phyloP scores from a whole-genome alignment of 2,797 vertebrate species.

The Enteromius radiatus region DNA sequence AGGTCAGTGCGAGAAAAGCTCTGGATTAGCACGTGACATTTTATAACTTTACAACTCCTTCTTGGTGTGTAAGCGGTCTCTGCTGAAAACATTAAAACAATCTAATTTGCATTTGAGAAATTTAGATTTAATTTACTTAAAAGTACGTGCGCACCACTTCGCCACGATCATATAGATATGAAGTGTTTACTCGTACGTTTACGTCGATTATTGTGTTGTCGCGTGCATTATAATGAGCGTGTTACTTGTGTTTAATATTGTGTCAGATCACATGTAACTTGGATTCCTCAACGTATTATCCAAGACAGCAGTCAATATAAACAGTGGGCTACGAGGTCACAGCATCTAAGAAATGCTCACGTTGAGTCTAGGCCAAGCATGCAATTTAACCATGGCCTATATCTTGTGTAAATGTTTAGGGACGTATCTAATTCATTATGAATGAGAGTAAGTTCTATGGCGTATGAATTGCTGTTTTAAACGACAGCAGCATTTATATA shows the following conservation, averaged over 20 bases:
- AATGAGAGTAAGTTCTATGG: conserved; percentile 1
- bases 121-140: background rate
- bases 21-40: conserved; percentile 58
- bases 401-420: conserved; percentile 30
- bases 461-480: background rate
- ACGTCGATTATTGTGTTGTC: background rate
- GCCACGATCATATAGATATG: no score
- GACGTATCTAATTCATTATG: conserved; percentile 31
- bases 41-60: conserved; percentile 1
- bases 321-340: background rate
- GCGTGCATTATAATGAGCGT: background rate
- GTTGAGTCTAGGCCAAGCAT: conserved; percentile 21
- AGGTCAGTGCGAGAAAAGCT: conserved; percentile 71
- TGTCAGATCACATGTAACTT: conserved; percentile 4
- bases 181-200: background rate
- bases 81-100: background rate
- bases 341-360: conserved; percentile 9
- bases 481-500: background rate
- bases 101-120: background rate
- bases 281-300: background rate
- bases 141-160: background rate
- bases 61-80: background rate
- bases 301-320: conserved; percentile 22
- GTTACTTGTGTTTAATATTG: background rate
- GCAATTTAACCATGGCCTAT: conserved; percentile 5